Base-by-base conservation (phyloP, 2,888 invertebrate species). In the Thereva unica region DNA sequence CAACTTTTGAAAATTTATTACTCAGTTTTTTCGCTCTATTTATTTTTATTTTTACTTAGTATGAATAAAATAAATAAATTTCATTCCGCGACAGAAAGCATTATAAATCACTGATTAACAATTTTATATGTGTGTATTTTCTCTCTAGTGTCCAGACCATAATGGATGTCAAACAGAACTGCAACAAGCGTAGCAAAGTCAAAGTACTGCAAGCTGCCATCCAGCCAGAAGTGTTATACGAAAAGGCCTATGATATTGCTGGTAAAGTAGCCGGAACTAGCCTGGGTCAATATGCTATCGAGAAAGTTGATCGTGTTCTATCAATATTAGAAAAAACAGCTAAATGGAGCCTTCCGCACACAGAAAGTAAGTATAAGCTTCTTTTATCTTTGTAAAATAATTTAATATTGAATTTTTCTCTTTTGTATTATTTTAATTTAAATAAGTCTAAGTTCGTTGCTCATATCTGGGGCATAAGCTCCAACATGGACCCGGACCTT, bases 271-370 rank as follows among this genome's bases (percentile, higher is more conserved):
- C 80, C 35, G 71, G 74, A 66, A 79, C 76, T 3, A 71, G 71
- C 2, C 4, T 78, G 6, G 80, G 80, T 0, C 80, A 79, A 55
- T 73, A 71, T 65, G 72, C 74, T 1, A 74, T 79, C 9, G 74
- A 73, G 45, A 76, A 76, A 12, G 68, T 69, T 45, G 80, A 80
- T 73, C 73, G 74, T 4, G 56, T 73, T 0, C 65, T 80, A 7
- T 73, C 75, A 34, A 67, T 75, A 49, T 64, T 80, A 49, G 80
- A 80, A 71, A 76, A 78, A 38, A 80, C 79, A 8, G 77, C 79
- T 9, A 79, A 77, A 70, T 80, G 80, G 80, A 78, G 80, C 71
- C 71, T 80, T 61, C 78, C 80, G 3, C 74, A 75, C 57, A 42
- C 61, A 61, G 59, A 45, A 63, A 76, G 78, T 79, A 61, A 70